phyloP scores from a whole-genome alignment of 2,888 invertebrate species.

The Galeruca laticollis region DNA sequence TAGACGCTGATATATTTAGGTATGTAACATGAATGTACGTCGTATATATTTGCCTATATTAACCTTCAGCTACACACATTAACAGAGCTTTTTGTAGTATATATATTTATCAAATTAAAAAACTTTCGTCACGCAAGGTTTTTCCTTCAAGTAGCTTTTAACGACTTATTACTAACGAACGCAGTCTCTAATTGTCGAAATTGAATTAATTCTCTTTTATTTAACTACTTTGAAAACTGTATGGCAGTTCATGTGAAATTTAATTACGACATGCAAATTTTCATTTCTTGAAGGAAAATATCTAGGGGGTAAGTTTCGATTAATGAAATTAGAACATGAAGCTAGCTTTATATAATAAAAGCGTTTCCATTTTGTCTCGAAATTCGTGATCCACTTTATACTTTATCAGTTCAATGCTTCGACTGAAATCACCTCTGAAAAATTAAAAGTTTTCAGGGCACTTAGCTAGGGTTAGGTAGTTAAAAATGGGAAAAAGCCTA shows the following conservation, averaged over 20 bases:
- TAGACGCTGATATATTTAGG: no score
- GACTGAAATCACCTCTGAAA: background rate
- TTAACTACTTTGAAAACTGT: conserved; percentile 33
- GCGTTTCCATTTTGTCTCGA: background rate
- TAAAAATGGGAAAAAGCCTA: no score
- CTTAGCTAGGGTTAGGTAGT: no score
- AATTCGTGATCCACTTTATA: background rate
- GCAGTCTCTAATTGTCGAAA: conserved; percentile 18
- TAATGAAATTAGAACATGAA: conserved; percentile 16
- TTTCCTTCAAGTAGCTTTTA: conserved; percentile 9
- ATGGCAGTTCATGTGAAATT: conserved; percentile 36
- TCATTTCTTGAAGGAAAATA: conserved; percentile 31
- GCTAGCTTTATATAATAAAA: conserved; percentile 10
- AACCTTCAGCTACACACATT: no score
- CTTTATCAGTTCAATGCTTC: background rate
- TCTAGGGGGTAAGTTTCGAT: conserved; percentile 23
- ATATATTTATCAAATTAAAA: background rate
- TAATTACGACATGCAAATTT: conserved; percentile 39
- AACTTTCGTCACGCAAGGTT: background rate
- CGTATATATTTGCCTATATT: no score
- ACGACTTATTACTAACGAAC: conserved; percentile 14
- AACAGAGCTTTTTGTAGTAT: no score
- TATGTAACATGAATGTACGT: no score
- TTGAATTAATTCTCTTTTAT: conserved; percentile 33
- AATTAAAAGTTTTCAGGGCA: no score